Base-by-base conservation (phyloP, 2,797 vertebrate species). In the Melanotaenia pygmaea region DNA sequence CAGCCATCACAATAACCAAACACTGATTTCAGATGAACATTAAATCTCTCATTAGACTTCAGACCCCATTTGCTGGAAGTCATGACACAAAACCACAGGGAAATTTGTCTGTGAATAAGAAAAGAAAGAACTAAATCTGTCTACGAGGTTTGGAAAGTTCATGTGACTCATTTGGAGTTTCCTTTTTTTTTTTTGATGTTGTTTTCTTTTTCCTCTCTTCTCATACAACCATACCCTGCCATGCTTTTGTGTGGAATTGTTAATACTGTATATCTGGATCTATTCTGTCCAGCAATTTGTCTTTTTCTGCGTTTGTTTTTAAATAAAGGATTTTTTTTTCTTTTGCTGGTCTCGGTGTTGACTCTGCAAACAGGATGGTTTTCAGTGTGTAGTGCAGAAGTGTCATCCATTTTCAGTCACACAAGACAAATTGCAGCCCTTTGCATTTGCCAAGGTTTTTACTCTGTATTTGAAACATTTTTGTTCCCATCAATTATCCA, bases 101-200 rank as follows among this genome's bases (percentile, higher is more conserved):
- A 61, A 66, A 34, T 26, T 22, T 38, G 30, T 4, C 26, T 70
- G 20, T 0, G 2, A 64, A 26, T 9, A 47, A 20, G 3, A 3
- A 37, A 28, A 12, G 0, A 0, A 2, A 12, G 58, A 64, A 47
- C 37, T 3, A 64, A 43, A 45, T 3, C 5, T 0, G 35, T 50
- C 8, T 22, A 18, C 38, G 70, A 82, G 71, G 72, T 82, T 71
- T 67, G 26, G 20, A 76, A 78, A 79, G 67, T 71, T 80, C 70
- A 75, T 58, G 67, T 87, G 74, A 84, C 67, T 85, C 74, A 76
- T 69, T 74, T 45, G 30, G 2, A 53, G 24, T 47, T 47, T 47
- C 7, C 3, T 7, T 1, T 20, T n/a, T n/a, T n/a, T n/a, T 47
- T n/a, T 6, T 34, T 34, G 6, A 7, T 34, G 32, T 34, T 34